Evolutionary conservation across 1,140 invertebrate species (phyloP).

Genomic region (Drosophila simulans): DNA sequence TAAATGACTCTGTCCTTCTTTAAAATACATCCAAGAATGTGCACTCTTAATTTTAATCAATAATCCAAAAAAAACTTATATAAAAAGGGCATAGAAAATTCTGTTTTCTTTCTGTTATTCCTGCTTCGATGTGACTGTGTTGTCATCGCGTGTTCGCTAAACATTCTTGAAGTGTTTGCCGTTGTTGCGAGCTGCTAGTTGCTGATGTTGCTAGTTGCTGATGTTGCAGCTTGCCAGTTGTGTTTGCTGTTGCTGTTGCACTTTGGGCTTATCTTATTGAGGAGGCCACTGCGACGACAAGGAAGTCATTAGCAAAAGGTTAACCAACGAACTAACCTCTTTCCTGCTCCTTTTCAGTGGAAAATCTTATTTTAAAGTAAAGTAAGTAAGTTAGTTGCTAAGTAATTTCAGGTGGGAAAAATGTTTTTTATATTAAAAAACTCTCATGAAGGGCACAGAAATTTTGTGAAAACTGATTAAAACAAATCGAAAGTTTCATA

Average conservation of each 20-base stretch:
- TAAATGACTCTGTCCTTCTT: no score
- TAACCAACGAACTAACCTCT: conserved; percentile 39
- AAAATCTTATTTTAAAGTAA: background rate
- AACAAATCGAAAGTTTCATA: conserved; percentile 8
- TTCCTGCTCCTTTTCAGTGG: conserved; percentile 1
- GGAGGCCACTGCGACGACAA: conserved; percentile 29
- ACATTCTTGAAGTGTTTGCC: conserved; percentile 51
- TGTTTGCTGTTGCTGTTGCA: conserved; percentile 31
- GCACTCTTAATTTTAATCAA: no score
- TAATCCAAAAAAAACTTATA: no score
- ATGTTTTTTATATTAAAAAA: conserved; percentile 17
- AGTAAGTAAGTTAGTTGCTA: background rate
- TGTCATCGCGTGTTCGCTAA: conserved; percentile 56
- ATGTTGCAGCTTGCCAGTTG: conserved; percentile 15
- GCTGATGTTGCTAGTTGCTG: conserved; percentile 9
- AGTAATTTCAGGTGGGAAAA: background rate
- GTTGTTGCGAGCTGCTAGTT: conserved; percentile 28
- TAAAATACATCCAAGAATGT: no score
- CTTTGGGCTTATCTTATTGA: conserved; percentile 59
- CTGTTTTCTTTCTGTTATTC: background rate
- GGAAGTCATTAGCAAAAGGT: conserved; percentile 64
- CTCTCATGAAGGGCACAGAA: background rate
- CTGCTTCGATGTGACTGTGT: conserved; percentile 11
- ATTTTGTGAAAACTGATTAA: conserved; percentile 7
- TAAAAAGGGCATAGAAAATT: background rate